Conservation (phyloP, 2,113 vertebrate species). For the Oreotrochilus melanogaster region DNA sequence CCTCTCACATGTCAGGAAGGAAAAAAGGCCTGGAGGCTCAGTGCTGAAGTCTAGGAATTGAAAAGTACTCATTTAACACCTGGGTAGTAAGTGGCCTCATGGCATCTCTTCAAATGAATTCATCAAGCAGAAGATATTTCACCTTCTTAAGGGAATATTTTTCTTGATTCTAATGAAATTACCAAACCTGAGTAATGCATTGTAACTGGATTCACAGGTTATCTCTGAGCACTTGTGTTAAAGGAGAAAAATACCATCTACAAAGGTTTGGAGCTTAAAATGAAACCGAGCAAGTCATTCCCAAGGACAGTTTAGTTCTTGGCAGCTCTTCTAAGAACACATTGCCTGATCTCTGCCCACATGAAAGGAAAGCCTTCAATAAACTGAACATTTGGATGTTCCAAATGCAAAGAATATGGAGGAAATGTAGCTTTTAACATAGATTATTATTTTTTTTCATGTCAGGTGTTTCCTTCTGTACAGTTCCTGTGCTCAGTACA, state of each 20-base stretch:
- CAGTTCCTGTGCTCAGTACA: not conserved
- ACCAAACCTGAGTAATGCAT: not conserved
- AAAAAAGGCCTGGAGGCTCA: constrained; percentile 31
- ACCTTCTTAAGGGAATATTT: constrained; percentile 24
- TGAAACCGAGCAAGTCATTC: not conserved
- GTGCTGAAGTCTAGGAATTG: not conserved
- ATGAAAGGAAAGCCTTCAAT: constrained; percentile 35
- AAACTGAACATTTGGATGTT: not conserved
- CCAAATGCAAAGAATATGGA: not conserved
- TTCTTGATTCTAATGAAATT: constrained; percentile 11
- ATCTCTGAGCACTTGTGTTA: not conserved
- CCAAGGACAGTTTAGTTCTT: constrained; percentile 28
- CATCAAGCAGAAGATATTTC: constrained; percentile 34
- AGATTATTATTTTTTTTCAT: not conserved
- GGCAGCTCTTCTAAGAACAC: constrained; percentile 19
- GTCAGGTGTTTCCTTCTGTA: not conserved
- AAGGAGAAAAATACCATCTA: not conserved
- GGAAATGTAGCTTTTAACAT: not conserved
- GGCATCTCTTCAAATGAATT: constrained; percentile 49
- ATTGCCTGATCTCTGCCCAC: constrained; percentile 15
- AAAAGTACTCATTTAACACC: constrained; percentile 14
- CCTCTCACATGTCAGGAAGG: not conserved
- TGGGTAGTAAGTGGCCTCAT: constrained; percentile 1
- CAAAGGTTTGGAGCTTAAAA: constrained; percentile 17
- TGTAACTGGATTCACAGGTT: constrained; percentile 2